These are phyloP conservation scores for Alloplasta piceator DNA, from an alignment of 2,888 invertebrate species.

Conservation along the genomic window DNA sequence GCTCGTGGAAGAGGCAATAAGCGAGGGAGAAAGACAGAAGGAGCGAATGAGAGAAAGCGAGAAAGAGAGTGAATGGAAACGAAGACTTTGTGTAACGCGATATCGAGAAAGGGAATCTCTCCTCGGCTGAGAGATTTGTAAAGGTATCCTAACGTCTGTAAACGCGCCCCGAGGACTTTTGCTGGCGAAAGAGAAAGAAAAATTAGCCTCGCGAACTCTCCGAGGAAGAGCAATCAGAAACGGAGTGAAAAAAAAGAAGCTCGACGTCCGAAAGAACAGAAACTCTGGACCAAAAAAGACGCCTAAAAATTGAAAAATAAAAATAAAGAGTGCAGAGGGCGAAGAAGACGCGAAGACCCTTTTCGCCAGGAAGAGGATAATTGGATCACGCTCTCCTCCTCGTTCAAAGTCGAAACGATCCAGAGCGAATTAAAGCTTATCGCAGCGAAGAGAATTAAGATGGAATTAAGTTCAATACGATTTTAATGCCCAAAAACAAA, in stretches of 20 bases:
- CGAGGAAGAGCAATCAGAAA: slow-evolving; percentile 53
- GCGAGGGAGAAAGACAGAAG: slow-evolving; percentile 4
- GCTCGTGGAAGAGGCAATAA: slow-evolving; percentile 15
- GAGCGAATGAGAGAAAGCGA: background rate
- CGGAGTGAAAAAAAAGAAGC: slow-evolving; percentile 38
- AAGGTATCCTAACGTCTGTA: slow-evolving; percentile 31
- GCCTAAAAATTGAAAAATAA: background rate
- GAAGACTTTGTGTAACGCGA: slow-evolving; percentile 68
- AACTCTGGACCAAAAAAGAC: slow-evolving; percentile 6
- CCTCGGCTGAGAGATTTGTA: slow-evolving; percentile 53
- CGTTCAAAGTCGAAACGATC: background rate
- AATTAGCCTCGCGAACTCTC: slow-evolving; percentile 25
- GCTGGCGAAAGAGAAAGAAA: background rate
- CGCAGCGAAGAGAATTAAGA: background rate
- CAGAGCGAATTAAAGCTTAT: slow-evolving; percentile 31
- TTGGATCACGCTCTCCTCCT: slow-evolving; percentile 34
- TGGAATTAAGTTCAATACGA: background rate
- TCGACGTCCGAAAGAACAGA: slow-evolving; percentile 30
- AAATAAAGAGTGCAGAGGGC: background rate
- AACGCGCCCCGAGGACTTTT: slow-evolving; percentile 6
- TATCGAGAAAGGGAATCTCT: slow-evolving; percentile 69
- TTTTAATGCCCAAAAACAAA: background rate
- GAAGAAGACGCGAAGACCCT: slow-evolving; percentile 35
- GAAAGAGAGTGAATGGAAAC: slow-evolving; percentile 3
- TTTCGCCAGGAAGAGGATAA: slow-evolving; percentile 40